These are phyloP conservation scores for Trissonchulus latispiculum DNA, from an alignment of 2,888 invertebrate genomes.

Conservation along the genomic window DNA sequence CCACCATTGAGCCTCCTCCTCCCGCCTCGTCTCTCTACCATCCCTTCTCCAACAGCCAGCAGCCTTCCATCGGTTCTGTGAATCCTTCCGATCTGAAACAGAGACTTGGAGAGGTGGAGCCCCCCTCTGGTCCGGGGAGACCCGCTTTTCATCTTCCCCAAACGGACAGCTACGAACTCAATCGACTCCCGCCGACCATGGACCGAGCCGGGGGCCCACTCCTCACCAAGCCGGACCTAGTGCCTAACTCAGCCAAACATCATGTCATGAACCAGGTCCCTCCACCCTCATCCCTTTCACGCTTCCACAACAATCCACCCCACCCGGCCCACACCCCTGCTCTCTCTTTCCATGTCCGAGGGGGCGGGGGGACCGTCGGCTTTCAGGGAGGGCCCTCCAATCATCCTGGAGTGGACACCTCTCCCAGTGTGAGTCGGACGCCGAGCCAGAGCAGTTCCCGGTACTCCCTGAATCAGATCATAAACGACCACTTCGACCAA, in stretches of 20 bases:
- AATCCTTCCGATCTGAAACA: no score
- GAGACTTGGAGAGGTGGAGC: no score
- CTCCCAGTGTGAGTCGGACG: not conserved
- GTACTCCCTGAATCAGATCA: slow-evolving; percentile 40
- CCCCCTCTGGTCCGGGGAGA: not conserved
- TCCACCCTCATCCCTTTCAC: no score
- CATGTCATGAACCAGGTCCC: not conserved
- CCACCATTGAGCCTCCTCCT: slow-evolving; percentile 8
- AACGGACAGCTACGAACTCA: slow-evolving; percentile 7
- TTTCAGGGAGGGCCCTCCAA: not conserved
- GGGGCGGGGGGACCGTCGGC: not conserved
- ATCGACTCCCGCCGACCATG: not conserved
- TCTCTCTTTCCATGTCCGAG: not conserved
- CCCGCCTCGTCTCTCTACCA: slow-evolving; percentile 35
- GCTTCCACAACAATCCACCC: not conserved
- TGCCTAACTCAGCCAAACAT: not conserved
- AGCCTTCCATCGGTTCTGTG: no score
- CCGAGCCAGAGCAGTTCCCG: not conserved
- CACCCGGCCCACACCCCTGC: not conserved
- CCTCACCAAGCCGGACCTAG: not conserved
- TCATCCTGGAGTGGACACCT: not conserved
- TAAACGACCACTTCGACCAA: slow-evolving; percentile 84
- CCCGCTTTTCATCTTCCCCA: slow-evolving; percentile 21
- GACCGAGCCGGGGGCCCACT: not conserved
- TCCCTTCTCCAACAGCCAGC: slow-evolving; percentile 27